Evolutionary conservation across 2,888 invertebrate species (phyloP), one percentile per base, ranked within the genome.

Genomic region (Stegana nigrithorax): DNA sequence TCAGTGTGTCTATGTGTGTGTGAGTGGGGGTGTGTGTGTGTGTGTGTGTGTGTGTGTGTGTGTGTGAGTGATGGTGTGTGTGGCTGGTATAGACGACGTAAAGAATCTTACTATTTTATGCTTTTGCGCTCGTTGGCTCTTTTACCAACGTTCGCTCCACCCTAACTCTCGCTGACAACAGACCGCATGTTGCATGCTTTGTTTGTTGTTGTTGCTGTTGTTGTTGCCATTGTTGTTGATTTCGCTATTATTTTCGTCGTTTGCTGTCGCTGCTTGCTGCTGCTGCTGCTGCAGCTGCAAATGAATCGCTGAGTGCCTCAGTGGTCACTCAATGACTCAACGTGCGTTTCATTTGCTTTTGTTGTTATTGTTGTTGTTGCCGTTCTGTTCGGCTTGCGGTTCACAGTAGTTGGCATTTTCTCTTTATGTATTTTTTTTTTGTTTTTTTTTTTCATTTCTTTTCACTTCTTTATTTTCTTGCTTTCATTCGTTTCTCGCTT

Each of bases 391-490:
- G n/a, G 14, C 42, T 39, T 39, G n/a, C 10, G 39, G 3, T 42
- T 42, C 42, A n/a, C 14, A 32, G 32, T 32, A 2, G 32, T 17
- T 44, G 6, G 44, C 17, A 14, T 14, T 39, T 21, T 3, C 7
- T 42, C 39, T 25, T 25, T 10, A 21, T 42, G 44, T 12, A 44
- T 36, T 17, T n/a, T 19, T 32, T 19, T 55, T 8, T 23, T 19
- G 65, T 66, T 73, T 76, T 14, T 65, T 62, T 63, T 42, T 59
- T 64, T 65, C 44, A 42, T 50, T 59, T 59, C 42, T 57, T 59
- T 32, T 39, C 27, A 36, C 51, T 29, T 60, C 63, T n/a, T n/a
- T n/a, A 60, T 42, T 39, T 53, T 36, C 57, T 45, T 64, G 62
- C 61, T 63, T n/a, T 4, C 4, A 36, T n/a, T 36, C 2, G 10